phyloP scores from a whole-genome alignment of 1,140 invertebrate genomes.

The Cyclina sinensis region DNA sequence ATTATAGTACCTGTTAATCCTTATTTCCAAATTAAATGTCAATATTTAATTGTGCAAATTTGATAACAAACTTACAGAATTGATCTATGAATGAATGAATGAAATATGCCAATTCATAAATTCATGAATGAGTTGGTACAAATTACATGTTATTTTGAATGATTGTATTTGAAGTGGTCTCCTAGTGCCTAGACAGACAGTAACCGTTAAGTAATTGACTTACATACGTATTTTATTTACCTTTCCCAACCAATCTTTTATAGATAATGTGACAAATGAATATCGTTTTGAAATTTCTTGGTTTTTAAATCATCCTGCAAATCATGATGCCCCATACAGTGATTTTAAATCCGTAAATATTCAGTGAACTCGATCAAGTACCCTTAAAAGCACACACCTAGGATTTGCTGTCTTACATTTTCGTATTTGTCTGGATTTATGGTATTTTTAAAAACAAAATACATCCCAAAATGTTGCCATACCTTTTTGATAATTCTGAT shows the following conservation, averaged over 20 bases:
- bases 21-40: too few species aligned
- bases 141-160: slow-evolving; percentile 24
- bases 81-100: not conserved
- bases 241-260: not conserved
- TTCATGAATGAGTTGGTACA: slow-evolving; percentile 15
- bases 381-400: not conserved
- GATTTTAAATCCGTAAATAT: not conserved
- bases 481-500: too few species aligned
- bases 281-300: not conserved
- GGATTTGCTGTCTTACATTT: too few species aligned
- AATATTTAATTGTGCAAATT: slow-evolving; percentile 14
- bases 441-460: too few species aligned
- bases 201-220: not conserved
- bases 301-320: not conserved
- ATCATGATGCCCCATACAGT: not conserved
- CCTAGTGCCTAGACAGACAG: not conserved
- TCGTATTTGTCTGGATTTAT: too few species aligned
- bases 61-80: not conserved
- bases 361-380: not conserved
- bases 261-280: not conserved
- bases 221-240: not conserved
- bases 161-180: slow-evolving; percentile 19
- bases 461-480: too few species aligned
- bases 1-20: too few species aligned
- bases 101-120: not conserved